Base-by-base conservation (phyloP, 2,113 vertebrate genomes). In the Eulemur rufifrons region DNA sequence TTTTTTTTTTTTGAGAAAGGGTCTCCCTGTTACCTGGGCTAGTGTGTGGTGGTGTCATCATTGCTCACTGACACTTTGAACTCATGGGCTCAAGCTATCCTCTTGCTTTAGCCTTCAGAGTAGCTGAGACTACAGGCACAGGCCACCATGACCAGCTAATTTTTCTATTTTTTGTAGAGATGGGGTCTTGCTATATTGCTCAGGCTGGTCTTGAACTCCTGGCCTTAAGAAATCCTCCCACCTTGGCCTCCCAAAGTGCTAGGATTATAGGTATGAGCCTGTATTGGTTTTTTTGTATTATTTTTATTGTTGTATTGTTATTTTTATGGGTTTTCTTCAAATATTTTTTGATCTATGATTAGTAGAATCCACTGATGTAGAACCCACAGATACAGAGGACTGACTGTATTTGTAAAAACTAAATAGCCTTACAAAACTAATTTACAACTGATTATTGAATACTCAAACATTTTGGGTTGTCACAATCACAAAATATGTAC, bases 401-500 rank as follows among this genome's bases (percentile, higher is more conserved):
- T 74, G 39, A 45, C 39, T 29, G 25, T 74, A 81, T 66, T 93
- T 90, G 69, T 81, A 76, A 93, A 81, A 82, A 91, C 6, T 45
- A 63, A 95, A 86, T 52, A 74, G 7, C 56, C 77, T 89, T 47
- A 73, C 1, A 96, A 82, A 91, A 68, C 27, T 69, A 94, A 88
- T 90, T 95, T 90, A 69, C 6, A 90, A 69, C 9, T 88, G 21
- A 97, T 68, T 89, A 66, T 29, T 91, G 59, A 87, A 94, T 1
- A 78, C 27, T 89, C n/a, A 89, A 84, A 15, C n/a, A 29, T 73
- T 96, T 17, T 4, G 91, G 82, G 54, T 17, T 91, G 42, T 76
- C 87, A 96, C 2, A 93, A 66, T 95, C 34, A 89, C n/a, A 86
- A 94, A 95, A 76, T 56, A 81, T 61, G 25, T 34, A 89, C 7